Evolutionary conservation across 1,140 invertebrate genomes (phyloP), one percentile per base, ranked within the genome.

Genomic region (Platorchestia sp.): DNA sequence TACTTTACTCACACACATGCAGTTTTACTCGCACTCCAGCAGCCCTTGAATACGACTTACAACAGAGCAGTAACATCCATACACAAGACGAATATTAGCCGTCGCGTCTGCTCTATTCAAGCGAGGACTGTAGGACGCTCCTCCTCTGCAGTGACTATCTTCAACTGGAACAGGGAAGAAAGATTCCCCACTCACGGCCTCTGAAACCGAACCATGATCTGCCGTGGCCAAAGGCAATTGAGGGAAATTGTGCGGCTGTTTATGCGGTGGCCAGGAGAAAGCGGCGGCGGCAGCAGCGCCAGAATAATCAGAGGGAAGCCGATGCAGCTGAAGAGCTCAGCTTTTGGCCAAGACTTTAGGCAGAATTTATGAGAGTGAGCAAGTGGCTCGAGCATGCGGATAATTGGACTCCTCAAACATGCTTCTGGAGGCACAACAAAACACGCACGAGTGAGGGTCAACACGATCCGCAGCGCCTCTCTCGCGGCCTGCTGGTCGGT

Each of bases 331-430:
- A 93, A 93, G 91, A 93, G 91, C 91, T 45, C 91, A 44, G 91
- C 91, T 47, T 93, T 93, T 93, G 91, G 91, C 43, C 41, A 93
- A 93, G 91, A 93, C 45, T 93, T 93, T 93, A 47, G 43, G 43
- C 91, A 93, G 91, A 93, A 93, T 93, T 93, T 93, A 93, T 47
- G 91, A 93, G 91, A 44, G 43, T 44, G n/a, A 93, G 91, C 91
- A 93, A 93, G 91, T 93, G 91, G 91, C 91, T 93, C 36, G 91
- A 93, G 91, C 91, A 93, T 42, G 91, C 91, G 91, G 91, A 93
- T 93, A 93, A 93, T 93, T 93, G 91, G 91, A 44, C 91, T 93
- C 91, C 91, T 93, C 91, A 93, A 93, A 93, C 91, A 93, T 93
- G 91, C 91, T 93, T 47, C 91, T 47, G 40, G 91, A 93, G 91